phyloP scores from a whole-genome alignment of 2,888 invertebrate genomes.

The Oscheius sp. region DNA sequence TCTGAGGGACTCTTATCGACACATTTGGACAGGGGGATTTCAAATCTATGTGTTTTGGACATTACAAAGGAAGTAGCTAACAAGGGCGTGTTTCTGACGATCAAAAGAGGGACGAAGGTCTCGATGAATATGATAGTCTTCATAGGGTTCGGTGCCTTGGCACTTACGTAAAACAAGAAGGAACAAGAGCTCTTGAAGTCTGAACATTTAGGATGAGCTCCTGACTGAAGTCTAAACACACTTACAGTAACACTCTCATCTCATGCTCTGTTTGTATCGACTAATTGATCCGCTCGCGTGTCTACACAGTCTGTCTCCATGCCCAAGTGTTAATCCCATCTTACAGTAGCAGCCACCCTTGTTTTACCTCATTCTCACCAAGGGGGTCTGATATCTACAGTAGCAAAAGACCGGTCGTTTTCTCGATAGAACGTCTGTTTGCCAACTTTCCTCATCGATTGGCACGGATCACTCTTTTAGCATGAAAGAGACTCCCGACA shows the following conservation, averaged over 20 bases:
- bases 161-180: no score
- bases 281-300: constrained; percentile 18
- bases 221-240: neutral
- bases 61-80: no score
- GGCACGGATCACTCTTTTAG: constrained; percentile 7
- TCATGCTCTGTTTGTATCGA: constrained; percentile 9
- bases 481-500: neutral
- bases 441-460: constrained; percentile 32
- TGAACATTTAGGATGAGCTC: no score
- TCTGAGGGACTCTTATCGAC: neutral
- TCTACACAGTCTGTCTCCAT: constrained; percentile 15
- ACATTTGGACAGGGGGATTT: no score
- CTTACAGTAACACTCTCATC: neutral
- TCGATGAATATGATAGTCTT: no score
- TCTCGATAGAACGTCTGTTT: constrained; percentile 16
- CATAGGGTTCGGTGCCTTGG: no score
- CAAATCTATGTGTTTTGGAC: no score
- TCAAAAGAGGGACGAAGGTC: no score
- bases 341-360: constrained; percentile 22
- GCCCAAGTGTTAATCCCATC: constrained; percentile 29
- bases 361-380: neutral
- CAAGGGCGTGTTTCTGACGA: no score
- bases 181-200: no score
- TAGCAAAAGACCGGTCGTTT: constrained; percentile 19
- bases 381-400: neutral